phyloP scores from a whole-genome alignment of 2,113 vertebrate genomes.

The Echinops telfairi region DNA sequence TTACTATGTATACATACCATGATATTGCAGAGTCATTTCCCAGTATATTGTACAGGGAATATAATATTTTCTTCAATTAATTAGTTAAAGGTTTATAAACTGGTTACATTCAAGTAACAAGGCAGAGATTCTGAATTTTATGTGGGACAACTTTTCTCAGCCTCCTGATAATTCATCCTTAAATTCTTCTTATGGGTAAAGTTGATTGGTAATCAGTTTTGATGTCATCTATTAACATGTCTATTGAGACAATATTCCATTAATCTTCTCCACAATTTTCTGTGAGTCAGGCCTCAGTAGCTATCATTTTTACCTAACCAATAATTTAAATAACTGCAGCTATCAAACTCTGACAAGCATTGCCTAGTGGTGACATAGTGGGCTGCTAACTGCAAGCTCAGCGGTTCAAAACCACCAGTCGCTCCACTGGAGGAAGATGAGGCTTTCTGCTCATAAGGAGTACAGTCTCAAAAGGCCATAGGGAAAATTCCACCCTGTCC shows the following conservation, averaged over 20 bases:
- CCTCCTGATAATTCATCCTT: background rate
- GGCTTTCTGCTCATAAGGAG: no score
- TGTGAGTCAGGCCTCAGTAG: background rate
- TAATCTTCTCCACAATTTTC: background rate
- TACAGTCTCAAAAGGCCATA: no score
- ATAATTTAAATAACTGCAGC: background rate
- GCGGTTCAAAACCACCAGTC: no score
- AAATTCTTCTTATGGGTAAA: background rate
- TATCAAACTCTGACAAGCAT: background rate
- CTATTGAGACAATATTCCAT: background rate
- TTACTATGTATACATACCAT: background rate
- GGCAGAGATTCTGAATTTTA: background rate
- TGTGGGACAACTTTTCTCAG: background rate
- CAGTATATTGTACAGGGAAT: no score
- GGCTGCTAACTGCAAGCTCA: no score
- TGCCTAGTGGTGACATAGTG: no score
- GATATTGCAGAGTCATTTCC: background rate
- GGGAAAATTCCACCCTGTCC: no score
- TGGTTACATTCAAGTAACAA: background rate
- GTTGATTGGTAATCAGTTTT: background rate
- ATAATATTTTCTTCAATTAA: background rate
- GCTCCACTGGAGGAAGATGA: no score
- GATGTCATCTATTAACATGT: background rate
- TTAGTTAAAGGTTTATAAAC: background rate
- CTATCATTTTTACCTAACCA: background rate